These are phyloP conservation scores for Gymnodraco acuticeps DNA, from an alignment of 2,797 vertebrate genomes.

Conservation along the genomic window DNA sequence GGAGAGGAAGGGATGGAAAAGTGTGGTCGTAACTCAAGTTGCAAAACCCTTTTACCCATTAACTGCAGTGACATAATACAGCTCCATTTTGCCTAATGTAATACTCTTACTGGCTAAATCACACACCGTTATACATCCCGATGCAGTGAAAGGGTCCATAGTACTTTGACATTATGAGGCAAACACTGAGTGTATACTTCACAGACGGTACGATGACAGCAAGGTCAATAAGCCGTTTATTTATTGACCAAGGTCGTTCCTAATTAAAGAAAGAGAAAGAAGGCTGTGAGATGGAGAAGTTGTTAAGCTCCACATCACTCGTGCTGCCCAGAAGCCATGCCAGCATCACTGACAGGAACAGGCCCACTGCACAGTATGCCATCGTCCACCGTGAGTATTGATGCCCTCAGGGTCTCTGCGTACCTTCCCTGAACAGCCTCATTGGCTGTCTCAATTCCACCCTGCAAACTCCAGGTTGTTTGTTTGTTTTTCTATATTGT, in stretches of 20 bases:
- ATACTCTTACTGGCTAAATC: slow-evolving; percentile 47
- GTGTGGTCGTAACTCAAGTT: slow-evolving; percentile 30
- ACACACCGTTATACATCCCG: slow-evolving; percentile 41
- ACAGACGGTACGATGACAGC: slow-evolving; percentile 30
- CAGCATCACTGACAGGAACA: slow-evolving; percentile 53
- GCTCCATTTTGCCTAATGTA: slow-evolving; percentile 43
- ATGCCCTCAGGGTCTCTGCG: slow-evolving; percentile 56
- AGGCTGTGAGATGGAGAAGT: slow-evolving; percentile 29
- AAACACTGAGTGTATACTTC: slow-evolving; percentile 27
- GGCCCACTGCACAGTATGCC: slow-evolving; percentile 58
- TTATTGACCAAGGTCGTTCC: slow-evolving; percentile 46
- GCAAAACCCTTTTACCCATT: slow-evolving; percentile 33
- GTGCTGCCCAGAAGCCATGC: slow-evolving; percentile 43
- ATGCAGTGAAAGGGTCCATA: slow-evolving; percentile 30
- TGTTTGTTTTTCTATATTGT: neutral
- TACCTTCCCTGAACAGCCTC: slow-evolving; percentile 28
- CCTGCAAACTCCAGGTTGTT: slow-evolving; percentile 23
- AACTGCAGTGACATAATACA: slow-evolving; percentile 45
- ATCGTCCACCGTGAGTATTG: slow-evolving; percentile 66
- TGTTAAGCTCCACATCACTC: slow-evolving; percentile 31
- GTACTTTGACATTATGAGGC: slow-evolving; percentile 31
- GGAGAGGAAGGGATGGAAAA: slow-evolving; percentile 7
- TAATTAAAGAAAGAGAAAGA: slow-evolving; percentile 57
- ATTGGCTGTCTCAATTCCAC: slow-evolving; percentile 5
- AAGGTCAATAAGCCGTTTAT: slow-evolving; percentile 42